Conservation (phyloP, 2,888 invertebrate genomes). For the Nymphalis polychloros region DNA sequence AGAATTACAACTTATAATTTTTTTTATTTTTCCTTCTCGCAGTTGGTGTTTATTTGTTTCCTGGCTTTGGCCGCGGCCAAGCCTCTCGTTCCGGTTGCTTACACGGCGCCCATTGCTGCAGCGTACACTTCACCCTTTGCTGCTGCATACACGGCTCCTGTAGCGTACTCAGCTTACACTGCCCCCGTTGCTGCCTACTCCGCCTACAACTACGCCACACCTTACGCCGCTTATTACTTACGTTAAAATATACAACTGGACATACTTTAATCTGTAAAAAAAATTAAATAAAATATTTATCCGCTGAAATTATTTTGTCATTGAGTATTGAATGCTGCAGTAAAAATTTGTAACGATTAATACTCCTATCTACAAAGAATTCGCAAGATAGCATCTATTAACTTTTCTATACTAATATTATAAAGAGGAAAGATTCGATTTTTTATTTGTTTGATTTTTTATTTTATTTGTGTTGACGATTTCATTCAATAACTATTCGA, state of each 20-base stretch:
- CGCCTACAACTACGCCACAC: slow-evolving; percentile 46
- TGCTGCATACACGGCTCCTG: slow-evolving; percentile 54
- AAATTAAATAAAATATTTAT: not conserved
- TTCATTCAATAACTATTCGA: no score
- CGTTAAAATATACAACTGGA: slow-evolving; percentile 18
- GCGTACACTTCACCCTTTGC: slow-evolving; percentile 50
- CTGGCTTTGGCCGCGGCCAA: slow-evolving; percentile 73
- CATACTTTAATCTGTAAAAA: not conserved
- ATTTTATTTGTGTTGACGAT: no score
- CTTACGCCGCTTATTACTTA: slow-evolving; percentile 43
- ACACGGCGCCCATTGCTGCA: slow-evolving; percentile 36
- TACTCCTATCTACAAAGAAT: no score
- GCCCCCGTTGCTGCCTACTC: slow-evolving; percentile 46
- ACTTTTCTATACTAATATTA: no score
- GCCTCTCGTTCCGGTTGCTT: slow-evolving; percentile 46
- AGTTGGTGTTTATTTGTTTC: slow-evolving; percentile 73
- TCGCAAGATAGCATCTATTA: no score
- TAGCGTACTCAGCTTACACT: slow-evolving; percentile 53
- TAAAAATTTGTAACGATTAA: no score
- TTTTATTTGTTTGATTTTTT: no score
- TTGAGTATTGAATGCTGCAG: no score
- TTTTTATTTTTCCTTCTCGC: slow-evolving; percentile 40
- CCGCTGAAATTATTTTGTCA: not conserved
- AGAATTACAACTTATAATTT: not conserved
- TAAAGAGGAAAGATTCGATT: no score